These are phyloP conservation scores for Paratilapia polleni DNA, from an alignment of 2,113 vertebrate genomes.

Conservation along the genomic window DNA sequence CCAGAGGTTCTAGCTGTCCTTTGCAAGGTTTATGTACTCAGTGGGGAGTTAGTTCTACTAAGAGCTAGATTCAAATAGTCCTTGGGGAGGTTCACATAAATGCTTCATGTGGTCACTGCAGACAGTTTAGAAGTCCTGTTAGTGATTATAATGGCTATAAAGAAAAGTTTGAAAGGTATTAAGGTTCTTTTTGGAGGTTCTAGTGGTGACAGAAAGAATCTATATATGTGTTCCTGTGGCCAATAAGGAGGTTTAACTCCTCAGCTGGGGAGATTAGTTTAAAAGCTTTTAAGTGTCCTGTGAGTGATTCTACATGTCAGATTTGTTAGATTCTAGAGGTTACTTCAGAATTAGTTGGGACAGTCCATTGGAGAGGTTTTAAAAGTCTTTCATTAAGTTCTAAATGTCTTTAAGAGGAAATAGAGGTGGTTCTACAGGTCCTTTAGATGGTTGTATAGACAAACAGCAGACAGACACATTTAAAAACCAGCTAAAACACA, in stretches of 20 bases:
- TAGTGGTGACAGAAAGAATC: not conserved
- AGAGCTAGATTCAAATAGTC: not conserved
- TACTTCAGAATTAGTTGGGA: not conserved
- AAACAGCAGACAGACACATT: not conserved
- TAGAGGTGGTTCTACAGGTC: not conserved
- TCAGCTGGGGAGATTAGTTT: not conserved
- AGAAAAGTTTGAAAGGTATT: not conserved
- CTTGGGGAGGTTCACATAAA: not conserved
- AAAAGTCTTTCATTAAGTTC: not conserved
- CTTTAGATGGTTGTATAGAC: not conserved
- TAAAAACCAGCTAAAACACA: constrained; percentile 14
- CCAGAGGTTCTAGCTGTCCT: not conserved
- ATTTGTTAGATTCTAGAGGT: not conserved
- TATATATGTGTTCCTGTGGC: not conserved
- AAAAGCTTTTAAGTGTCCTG: not conserved
- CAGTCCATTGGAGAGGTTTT: not conserved
- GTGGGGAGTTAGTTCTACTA: not conserved
- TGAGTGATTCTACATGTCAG: not conserved
- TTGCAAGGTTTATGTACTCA: not conserved
- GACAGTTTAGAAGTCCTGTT: not conserved
- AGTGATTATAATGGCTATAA: not conserved
- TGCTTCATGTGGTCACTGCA: not conserved
- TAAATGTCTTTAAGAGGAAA: not conserved
- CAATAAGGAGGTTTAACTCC: not conserved
- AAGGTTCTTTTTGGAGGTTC: not conserved